These are phyloP conservation scores for Phoebastria nigripes DNA, from an alignment of 2,797 vertebrate genomes.

Conservation along the genomic window DNA sequence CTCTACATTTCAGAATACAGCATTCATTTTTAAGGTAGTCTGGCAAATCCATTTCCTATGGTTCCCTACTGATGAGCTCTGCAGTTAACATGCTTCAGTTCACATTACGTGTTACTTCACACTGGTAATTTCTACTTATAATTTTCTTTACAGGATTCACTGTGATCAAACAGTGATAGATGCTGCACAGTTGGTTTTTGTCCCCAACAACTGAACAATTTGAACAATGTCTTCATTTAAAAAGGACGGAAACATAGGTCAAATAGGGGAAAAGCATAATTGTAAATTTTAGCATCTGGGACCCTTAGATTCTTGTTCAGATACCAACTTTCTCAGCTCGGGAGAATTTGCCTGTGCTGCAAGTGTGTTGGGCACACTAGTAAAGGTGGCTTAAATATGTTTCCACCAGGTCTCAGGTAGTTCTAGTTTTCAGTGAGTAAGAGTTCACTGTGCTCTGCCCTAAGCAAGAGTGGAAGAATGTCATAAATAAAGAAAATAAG, in stretches of 20 bases:
- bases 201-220: not conserved
- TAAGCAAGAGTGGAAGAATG: not conserved
- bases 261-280: not conserved
- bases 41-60: not conserved
- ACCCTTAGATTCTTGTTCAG: not conserved
- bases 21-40: slow-evolving; percentile 36
- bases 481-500: not conserved
- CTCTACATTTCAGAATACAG: not conserved
- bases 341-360: not conserved
- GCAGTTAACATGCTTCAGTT: not conserved
- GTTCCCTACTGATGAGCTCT: not conserved
- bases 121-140: not conserved
- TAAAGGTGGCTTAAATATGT: not conserved
- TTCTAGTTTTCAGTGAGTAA: not conserved
- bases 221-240: not conserved
- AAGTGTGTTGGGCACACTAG: not conserved
- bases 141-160: not conserved
- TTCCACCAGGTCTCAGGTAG: not conserved
- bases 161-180: not conserved
- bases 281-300: not conserved
- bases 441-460: not conserved
- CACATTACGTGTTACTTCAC: not conserved
- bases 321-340: not conserved
- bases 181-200: not conserved
- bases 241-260: not conserved